Percentiles rank a stretch among this genome's conserved stretches.
Evolutionary conservation across 37 sponge, comb jelly and placozoan species (phyloP).

Genomic region (Spongilla lacustris): DNA sequence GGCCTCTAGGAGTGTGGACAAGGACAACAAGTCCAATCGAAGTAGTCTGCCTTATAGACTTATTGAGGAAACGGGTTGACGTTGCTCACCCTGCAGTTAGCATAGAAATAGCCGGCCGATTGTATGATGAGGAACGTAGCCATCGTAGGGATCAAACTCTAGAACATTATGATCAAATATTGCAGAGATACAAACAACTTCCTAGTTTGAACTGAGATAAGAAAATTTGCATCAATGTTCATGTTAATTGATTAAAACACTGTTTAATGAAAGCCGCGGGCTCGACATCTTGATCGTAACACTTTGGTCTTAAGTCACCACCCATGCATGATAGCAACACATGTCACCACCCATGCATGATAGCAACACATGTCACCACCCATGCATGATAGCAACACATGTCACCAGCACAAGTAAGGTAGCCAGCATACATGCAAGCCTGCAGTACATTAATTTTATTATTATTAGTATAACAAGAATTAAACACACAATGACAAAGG

Average conservation of each 20-base stretch:
- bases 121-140: background rate
- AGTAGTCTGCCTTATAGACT: background rate
- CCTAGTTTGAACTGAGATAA: conserved; percentile 1
- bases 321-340: background rate
- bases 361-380: background rate
- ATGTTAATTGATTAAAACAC: background rate
- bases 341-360: conserved; percentile 1
- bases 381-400: background rate
- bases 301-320: background rate
- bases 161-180: background rate
- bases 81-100: background rate
- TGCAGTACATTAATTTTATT: background rate
- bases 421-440: background rate
- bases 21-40: background rate
- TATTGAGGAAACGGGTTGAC: background rate
- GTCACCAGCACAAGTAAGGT: background rate
- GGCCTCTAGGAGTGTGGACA: conserved; percentile 1
- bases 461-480: background rate
- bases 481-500: background rate
- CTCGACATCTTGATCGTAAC: background rate
- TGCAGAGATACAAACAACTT: background rate
- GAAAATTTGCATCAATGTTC: background rate
- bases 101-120: background rate
- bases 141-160: background rate
- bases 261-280: background rate